phyloP scores from a whole-genome alignment of 1,140 invertebrate genomes.

The Lysiphlebus fabarum region DNA sequence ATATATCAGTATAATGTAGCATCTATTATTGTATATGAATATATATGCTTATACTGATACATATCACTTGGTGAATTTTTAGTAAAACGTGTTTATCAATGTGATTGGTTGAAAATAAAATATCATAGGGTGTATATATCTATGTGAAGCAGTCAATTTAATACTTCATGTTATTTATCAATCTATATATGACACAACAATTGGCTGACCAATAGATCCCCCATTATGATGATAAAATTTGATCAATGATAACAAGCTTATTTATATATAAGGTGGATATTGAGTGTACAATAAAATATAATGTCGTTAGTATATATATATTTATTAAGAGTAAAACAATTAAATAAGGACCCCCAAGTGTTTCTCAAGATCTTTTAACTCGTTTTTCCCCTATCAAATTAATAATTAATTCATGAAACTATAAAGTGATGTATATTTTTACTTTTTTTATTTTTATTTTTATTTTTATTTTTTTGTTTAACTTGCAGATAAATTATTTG shows the following conservation, averaged over 20 bases:
- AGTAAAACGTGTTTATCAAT: not conserved
- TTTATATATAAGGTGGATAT: constrained; percentile 35
- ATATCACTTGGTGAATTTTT: not conserved
- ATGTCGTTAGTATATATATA: constrained; percentile 24
- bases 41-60: no score
- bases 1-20: no score
- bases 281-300: constrained; percentile 35
- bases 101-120: no score
- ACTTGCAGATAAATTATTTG: not conserved
- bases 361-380: not conserved
- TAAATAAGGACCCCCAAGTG: constrained; percentile 12
- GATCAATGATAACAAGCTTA: constrained; percentile 41
- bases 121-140: no score
- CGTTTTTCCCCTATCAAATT: not conserved
- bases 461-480: no score
- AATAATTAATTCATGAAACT: not conserved
- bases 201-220: constrained; percentile 38
- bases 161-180: not conserved
- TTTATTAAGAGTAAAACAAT: constrained; percentile 31
- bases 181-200: constrained; percentile 25
- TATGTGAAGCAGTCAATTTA: no score
- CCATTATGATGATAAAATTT: constrained; percentile 21
- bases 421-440: not conserved
- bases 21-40: constrained; percentile 10
- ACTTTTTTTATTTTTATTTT: not conserved